phyloP scores from a whole-genome alignment of 1,140 invertebrate species.

The Macrostomum lignano region DNA sequence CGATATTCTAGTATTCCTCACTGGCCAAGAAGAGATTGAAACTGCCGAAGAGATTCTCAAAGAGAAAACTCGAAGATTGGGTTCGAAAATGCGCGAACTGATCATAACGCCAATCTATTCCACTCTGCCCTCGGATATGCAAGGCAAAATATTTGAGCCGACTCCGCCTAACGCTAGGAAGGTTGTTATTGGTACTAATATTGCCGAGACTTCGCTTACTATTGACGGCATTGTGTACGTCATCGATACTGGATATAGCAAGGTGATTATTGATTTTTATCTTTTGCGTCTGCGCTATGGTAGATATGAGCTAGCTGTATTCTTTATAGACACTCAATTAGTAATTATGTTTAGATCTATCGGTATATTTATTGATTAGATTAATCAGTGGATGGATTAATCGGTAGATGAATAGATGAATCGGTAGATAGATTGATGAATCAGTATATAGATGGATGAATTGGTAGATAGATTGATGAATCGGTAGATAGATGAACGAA shows the following conservation, averaged over 20 bases:
- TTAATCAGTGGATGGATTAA: too few species aligned
- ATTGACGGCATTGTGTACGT: slow-evolving; percentile 98
- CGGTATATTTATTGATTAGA: too few species aligned
- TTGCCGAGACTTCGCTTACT: slow-evolving; percentile 90
- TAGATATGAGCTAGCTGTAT: too few species aligned
- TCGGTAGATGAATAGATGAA: too few species aligned
- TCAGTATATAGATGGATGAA: too few species aligned
- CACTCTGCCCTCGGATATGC: slow-evolving; percentile 89
- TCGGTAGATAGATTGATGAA: too few species aligned
- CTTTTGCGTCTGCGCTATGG: too few species aligned
- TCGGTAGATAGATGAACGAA: too few species aligned
- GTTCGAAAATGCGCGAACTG: slow-evolving; percentile 66
- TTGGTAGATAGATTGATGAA: too few species aligned
- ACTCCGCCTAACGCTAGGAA: slow-evolving; percentile 72
- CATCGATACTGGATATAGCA: slow-evolving; percentile 93
- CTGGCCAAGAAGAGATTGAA: slow-evolving; percentile 78
- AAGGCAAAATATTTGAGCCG: slow-evolving; percentile 84
- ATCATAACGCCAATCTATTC: slow-evolving; percentile 85
- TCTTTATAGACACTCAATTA: too few species aligned
- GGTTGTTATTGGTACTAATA: slow-evolving; percentile 85
- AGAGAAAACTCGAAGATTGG: slow-evolving; percentile 58
- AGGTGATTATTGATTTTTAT: too few species aligned
- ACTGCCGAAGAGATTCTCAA: slow-evolving; percentile 54
- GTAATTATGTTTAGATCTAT: too few species aligned
- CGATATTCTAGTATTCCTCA: slow-evolving; percentile 82